Conservation (phyloP, 1,140 invertebrate genomes). For the Lamellibrachia luymesi region DNA sequence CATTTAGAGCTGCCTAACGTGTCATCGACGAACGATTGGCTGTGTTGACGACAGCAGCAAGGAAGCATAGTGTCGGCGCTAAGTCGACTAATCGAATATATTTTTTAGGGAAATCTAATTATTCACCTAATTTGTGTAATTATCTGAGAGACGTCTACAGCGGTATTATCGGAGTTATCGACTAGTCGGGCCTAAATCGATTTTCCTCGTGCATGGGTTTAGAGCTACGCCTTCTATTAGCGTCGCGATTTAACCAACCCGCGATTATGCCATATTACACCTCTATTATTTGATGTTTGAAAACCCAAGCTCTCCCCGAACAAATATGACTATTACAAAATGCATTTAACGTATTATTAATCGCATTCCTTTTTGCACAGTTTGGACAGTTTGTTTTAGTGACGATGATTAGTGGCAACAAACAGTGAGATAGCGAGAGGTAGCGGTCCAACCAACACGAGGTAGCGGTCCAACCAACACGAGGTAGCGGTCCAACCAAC, state of each 20-base stretch:
- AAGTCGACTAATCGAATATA: background rate
- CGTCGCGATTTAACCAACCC: background rate
- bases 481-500: background rate
- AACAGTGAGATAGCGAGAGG: background rate
- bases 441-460: background rate
- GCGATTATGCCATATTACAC: background rate
- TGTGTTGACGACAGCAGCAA: background rate
- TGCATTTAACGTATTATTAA: too few relatives aligned
- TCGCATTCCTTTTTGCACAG: too few relatives aligned
- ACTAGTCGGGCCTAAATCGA: background rate
- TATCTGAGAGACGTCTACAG: background rate
- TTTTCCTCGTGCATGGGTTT: background rate
- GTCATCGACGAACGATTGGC: background rate
- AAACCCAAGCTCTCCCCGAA: too few relatives aligned
- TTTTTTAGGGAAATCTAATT: background rate
- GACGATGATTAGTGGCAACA: background rate
- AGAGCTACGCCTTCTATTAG: background rate
- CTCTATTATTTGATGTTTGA: too few relatives aligned
- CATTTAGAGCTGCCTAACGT: background rate
- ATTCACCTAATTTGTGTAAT: background rate
- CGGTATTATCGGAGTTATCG: background rate
- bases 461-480: background rate
- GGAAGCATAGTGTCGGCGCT: background rate
- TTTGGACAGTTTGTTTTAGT: too few relatives aligned
- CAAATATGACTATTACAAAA: background rate